These are phyloP conservation scores for Platichthys stellatus DNA, from an alignment of 2,113 vertebrate species.

Conservation along the genomic window DNA sequence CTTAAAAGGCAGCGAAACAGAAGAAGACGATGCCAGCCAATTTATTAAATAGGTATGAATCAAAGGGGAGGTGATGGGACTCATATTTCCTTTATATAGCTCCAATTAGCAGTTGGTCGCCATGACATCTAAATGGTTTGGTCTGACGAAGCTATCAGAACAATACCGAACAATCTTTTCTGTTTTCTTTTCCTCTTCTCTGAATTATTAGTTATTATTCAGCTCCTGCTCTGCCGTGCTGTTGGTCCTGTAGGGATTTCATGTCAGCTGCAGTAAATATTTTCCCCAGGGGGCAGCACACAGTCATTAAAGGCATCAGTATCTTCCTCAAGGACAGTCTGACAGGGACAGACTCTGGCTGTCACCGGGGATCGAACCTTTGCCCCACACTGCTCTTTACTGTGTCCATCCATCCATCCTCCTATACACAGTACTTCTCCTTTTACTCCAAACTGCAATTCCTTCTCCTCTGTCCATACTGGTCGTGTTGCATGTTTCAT, in stretches of 20 bases:
- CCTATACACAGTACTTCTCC: slow-evolving; percentile 1
- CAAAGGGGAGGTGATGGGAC: slow-evolving; percentile 11
- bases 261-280: slow-evolving; percentile 28
- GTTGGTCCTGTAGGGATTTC: slow-evolving; percentile 19
- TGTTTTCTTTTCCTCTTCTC: background rate
- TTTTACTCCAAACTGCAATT: slow-evolving; percentile 22
- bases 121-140: slow-evolving; percentile 16
- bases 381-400: slow-evolving; percentile 49
- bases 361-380: slow-evolving; percentile 65
- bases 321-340: slow-evolving; percentile 63
- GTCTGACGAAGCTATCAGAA: background rate
- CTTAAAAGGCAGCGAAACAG: background rate
- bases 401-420: slow-evolving; percentile 49
- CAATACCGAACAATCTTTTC: background rate
- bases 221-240: background rate
- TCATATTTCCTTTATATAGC: slow-evolving; percentile 9
- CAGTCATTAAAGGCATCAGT: slow-evolving; percentile 62
- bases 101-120: slow-evolving; percentile 19
- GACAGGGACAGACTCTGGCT: slow-evolving; percentile 57
- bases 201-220: background rate
- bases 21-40: background rate
- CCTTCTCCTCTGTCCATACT: background rate
- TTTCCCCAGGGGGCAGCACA: slow-evolving; percentile 28
- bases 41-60: slow-evolving; percentile 5
- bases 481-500: slow-evolving; percentile 18